Evolutionary conservation across 1,140 invertebrate genomes (phyloP), one percentile per base, ranked within the genome.

Genomic region (Cheumatopsyche charites): DNA sequence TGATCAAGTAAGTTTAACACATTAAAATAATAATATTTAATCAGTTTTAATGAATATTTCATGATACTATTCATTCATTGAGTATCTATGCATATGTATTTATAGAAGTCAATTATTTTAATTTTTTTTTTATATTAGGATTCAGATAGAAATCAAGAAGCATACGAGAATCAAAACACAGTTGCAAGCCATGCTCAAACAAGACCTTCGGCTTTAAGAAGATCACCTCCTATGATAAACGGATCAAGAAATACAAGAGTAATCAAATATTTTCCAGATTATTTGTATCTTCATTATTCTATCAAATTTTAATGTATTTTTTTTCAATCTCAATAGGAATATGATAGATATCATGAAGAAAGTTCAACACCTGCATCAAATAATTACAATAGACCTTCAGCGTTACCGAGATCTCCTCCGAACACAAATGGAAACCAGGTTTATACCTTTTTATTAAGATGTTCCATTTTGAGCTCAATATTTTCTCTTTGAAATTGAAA

Each of bases 331-430:
- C 43, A 66, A 1, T 19, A 72, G 65, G 71, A 72, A 15, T 72
- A 67, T 36, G 65, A 72, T 4, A 72, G 71, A 45, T 15, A 72
- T 43, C 49, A 68, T 11, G 71, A 72, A 26, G 63, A 72, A 29
- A 62, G 58, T 41, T 49, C 66, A 6, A 25, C 65, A 6, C 19
- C 62, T 23, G 42, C 49, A 7, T 26, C 70, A 0, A 75, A 68
- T 52, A 41, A 69, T 23, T 73, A 73, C 47, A 47, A 47, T 7
- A 62, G 74, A 70, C 74, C 74, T 0, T 76, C 74, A 26, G 74
- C 74, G 0, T 62, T 76, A 41, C 71, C 68, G 5, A 67, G 74
- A 71, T 76, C 74, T n/a, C 74, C 74, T 13, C 68, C 72, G 13
- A 73, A 47, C n/a, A 68, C 63, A 5, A 76, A 75, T 52, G 74